phyloP scores from a whole-genome alignment of 2,797 vertebrate species.

The Schizopygopsis pylzovi region DNA sequence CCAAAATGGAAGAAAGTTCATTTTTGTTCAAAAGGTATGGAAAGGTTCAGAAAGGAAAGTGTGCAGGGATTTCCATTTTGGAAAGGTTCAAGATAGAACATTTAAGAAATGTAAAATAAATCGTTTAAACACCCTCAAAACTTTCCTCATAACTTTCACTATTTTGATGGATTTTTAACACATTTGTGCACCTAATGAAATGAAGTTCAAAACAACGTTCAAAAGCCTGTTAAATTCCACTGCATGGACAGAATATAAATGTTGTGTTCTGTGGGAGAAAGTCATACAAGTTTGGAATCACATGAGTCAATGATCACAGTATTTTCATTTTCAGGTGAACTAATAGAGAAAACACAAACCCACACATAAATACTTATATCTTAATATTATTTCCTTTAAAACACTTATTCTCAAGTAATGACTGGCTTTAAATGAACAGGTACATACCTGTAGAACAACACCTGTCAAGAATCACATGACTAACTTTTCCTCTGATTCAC shows the following conservation, averaged over 20 bases:
- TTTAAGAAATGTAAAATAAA: neutral
- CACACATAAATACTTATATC: neutral
- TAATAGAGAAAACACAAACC: neutral
- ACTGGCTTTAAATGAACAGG: slow-evolving; percentile 50
- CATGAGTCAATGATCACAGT: neutral
- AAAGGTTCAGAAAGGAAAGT: neutral
- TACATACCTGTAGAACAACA: slow-evolving; percentile 50
- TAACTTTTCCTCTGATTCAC: slow-evolving; percentile 52
- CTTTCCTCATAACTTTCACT: neutral
- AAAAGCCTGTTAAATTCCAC: neutral
- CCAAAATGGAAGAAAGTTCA: neutral
- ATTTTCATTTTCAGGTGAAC: neutral
- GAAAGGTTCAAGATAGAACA: neutral
- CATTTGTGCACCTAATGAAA: neutral
- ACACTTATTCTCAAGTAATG: slow-evolving; percentile 22
- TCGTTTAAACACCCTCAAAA: neutral
- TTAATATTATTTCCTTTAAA: neutral
- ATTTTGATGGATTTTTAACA: neutral
- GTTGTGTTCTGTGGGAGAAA: neutral
- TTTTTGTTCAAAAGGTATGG: neutral
- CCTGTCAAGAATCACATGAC: slow-evolving; percentile 28
- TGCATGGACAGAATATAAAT: neutral
- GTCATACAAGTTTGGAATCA: neutral
- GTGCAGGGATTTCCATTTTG: neutral
- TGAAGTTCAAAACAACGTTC: neutral